Evolutionary conservation across 2,888 invertebrate species (phyloP).

Genomic region (Troides helena): DNA sequence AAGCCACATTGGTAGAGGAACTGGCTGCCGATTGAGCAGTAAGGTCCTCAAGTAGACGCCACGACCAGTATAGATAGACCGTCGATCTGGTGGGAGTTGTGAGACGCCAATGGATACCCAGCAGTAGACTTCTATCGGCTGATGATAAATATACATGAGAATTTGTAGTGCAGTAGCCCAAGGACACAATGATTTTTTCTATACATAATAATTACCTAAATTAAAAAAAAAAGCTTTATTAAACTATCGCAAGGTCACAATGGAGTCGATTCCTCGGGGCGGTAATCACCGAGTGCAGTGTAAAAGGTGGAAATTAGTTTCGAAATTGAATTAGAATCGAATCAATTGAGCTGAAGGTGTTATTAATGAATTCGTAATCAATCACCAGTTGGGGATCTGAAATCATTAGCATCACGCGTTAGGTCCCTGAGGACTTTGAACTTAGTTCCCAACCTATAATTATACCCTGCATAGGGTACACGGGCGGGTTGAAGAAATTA

Average conservation of each 20-base stretch:
- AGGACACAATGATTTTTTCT: too few relatives aligned
- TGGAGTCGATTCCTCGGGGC: not conserved
- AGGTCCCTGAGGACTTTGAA: constrained; percentile 32
- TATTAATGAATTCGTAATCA: constrained; percentile 44
- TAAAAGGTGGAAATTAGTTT: constrained; percentile 36
- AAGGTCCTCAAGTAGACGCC: too few relatives aligned
- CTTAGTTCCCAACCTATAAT: constrained; percentile 27
- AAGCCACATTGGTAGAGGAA: too few relatives aligned
- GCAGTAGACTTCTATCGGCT: too few relatives aligned
- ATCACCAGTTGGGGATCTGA: constrained; percentile 40
- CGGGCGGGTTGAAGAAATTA: not conserved
- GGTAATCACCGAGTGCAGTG: constrained; percentile 9
- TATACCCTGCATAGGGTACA: constrained; percentile 1
- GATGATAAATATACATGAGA: too few relatives aligned
- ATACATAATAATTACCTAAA: too few relatives aligned
- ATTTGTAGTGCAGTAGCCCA: too few relatives aligned
- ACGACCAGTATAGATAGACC: too few relatives aligned
- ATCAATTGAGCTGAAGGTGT: constrained; percentile 48
- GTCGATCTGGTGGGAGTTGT: too few relatives aligned
- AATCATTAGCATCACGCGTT: constrained; percentile 39
- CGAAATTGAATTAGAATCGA: constrained; percentile 43
- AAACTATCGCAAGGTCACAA: constrained; percentile 2
- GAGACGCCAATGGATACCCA: too few relatives aligned
- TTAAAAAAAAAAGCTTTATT: not conserved
- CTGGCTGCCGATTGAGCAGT: too few relatives aligned